A percentile compares a stretch with the other conserved stretches of the same genome.
Conservation (phyloP, 2,113 vertebrate species). For the Serilophus lunatus region DNA sequence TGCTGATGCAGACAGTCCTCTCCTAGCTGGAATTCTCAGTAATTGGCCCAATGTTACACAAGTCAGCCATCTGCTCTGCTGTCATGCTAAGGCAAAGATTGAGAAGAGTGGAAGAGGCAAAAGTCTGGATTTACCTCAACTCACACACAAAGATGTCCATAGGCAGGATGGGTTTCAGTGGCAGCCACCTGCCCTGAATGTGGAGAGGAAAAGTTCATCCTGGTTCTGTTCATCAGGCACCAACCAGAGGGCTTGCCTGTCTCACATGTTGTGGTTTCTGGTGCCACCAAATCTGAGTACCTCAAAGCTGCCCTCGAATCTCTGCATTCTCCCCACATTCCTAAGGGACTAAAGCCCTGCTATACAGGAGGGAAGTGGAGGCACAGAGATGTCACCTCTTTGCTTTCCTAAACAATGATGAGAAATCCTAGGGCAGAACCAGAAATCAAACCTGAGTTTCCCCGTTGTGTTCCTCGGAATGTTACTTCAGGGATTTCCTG, state of each 20-base stretch:
- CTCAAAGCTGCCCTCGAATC: background rate
- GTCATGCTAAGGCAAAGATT: background rate
- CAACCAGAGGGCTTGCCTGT: background rate
- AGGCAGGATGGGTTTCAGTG: background rate
- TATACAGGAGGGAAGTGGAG: background rate
- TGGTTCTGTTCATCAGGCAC: background rate
- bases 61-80: background rate
- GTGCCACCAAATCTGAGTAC: background rate
- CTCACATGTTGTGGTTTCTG: background rate
- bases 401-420: background rate
- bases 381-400: background rate
- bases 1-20: background rate
- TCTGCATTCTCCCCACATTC: background rate
- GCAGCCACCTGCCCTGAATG: background rate
- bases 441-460: background rate
- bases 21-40: background rate
- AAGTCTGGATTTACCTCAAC: background rate
- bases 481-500: background rate
- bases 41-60: background rate
- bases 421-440: background rate
- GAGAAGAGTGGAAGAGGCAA: background rate
- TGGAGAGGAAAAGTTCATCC: background rate
- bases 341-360: background rate
- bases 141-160: background rate
- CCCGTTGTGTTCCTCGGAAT: fast-evolving